These are phyloP conservation scores for Nesoenas mayeri DNA, from an alignment of 2,113 vertebrate genomes.

Conservation along the genomic window DNA sequence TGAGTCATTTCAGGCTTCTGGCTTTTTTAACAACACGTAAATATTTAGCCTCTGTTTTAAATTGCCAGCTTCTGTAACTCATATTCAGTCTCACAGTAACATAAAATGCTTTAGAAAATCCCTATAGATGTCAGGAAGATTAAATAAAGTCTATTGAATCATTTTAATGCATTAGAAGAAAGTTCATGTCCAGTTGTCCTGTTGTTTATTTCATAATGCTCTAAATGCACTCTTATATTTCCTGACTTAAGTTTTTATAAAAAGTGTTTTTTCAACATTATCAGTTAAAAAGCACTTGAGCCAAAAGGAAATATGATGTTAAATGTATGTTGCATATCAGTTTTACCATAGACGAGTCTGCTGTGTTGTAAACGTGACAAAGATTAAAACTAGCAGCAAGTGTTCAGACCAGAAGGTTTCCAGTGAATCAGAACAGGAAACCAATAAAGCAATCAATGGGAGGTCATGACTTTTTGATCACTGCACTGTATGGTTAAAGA, in stretches of 20 bases:
- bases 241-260: neutral
- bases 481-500: slow-evolving; percentile 43
- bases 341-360: slow-evolving; percentile 35
- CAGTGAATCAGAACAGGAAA: slow-evolving; percentile 86
- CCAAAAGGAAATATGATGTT: slow-evolving; percentile 27
- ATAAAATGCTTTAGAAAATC: neutral
- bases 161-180: neutral
- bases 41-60: slow-evolving; percentile 27
- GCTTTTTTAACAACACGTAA: slow-evolving; percentile 8
- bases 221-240: neutral
- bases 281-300: slow-evolving; percentile 41
- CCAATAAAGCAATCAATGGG: slow-evolving; percentile 73
- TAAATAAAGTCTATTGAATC: neutral
- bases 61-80: slow-evolving; percentile 31
- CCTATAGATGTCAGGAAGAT: neutral
- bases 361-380: slow-evolving; percentile 70
- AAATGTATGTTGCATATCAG: slow-evolving; percentile 28
- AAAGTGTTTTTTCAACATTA: slow-evolving; percentile 7
- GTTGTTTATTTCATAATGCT: slow-evolving; percentile 5
- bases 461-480: slow-evolving; percentile 80
- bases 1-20: slow-evolving; percentile 67
- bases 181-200: neutral
- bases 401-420: slow-evolving; percentile 74
- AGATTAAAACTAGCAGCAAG: slow-evolving; percentile 71
- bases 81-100: neutral